Conservation (phyloP, 2,888 invertebrate species). For the Nomada flava region DNA sequence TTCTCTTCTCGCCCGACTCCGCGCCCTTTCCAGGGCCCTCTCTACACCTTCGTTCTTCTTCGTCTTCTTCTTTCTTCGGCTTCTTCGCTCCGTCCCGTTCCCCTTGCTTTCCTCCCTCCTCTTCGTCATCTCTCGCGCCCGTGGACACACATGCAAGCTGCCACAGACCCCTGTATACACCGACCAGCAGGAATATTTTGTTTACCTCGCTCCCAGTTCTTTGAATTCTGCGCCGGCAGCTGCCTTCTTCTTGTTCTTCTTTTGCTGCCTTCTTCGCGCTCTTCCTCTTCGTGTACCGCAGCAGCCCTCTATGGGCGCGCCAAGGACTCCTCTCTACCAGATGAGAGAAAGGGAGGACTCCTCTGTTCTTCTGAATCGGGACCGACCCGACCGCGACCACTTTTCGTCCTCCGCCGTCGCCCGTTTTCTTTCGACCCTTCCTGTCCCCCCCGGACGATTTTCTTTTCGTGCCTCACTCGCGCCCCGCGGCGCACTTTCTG, state of each 20-base stretch:
- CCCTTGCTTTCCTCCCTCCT: neutral
- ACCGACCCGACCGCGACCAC: slow-evolving; percentile 18
- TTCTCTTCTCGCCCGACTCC: slow-evolving; percentile 48
- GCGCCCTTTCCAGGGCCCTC: slow-evolving; percentile 42
- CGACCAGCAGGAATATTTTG: slow-evolving; percentile 81
- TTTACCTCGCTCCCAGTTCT: slow-evolving; percentile 82
- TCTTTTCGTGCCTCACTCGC: slow-evolving; percentile 5
- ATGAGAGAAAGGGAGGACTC: neutral
- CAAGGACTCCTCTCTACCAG: slow-evolving; percentile 35
- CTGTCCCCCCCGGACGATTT: neutral
- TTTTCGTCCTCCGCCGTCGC: slow-evolving; percentile 42
- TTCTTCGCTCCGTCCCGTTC: slow-evolving; percentile 25
- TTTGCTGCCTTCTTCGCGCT: slow-evolving; percentile 33
- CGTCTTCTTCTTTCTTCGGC: slow-evolving; percentile 47
- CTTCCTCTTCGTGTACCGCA: slow-evolving; percentile 37
- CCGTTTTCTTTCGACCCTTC: slow-evolving; percentile 23
- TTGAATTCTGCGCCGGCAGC: slow-evolving; percentile 79
- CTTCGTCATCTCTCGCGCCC: neutral
- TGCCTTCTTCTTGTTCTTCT: slow-evolving; percentile 47
- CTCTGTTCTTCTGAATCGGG: slow-evolving; percentile 36
- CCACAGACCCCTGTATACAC: slow-evolving; percentile 56
- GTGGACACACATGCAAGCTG: slow-evolving; percentile 27
- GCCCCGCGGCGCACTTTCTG: neutral
- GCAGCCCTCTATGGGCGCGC: slow-evolving; percentile 45
- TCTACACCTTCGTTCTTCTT: slow-evolving; percentile 47